Conservation (phyloP, 2,797 vertebrate species). For the Xenopus petersii region DNA sequence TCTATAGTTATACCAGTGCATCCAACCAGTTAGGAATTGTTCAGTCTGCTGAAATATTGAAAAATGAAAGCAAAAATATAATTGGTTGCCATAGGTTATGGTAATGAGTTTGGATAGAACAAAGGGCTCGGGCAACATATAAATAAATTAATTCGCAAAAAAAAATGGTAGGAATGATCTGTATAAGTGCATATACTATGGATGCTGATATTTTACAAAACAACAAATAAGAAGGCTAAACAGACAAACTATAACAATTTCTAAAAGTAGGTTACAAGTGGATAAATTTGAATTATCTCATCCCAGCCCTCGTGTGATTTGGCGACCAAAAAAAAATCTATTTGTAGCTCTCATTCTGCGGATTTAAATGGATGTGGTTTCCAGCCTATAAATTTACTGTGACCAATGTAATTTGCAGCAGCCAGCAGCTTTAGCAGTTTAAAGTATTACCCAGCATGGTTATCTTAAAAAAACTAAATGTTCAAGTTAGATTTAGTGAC, state of each 20-base stretch:
- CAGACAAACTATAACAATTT: neutral
- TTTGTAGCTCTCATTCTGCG: neutral
- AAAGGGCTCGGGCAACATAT: no score
- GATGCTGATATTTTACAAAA: neutral
- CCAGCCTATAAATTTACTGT: neutral
- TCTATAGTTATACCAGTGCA: no score
- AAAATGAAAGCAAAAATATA: no score
- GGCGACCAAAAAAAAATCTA: neutral
- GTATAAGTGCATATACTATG: no score
- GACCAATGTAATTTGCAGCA: neutral
- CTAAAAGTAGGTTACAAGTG: neutral
- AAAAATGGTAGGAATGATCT: no score
- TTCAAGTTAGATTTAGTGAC: neutral
- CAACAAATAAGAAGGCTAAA: neutral
- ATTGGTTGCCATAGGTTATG: no score
- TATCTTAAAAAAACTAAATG: neutral
- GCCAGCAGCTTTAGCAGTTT: slow-evolving; percentile 1
- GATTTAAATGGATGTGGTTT: slow-evolving; percentile 2
- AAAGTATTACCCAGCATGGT: neutral
- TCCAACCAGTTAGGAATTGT: no score
- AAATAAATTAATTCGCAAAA: no score
- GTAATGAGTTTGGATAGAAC: no score
- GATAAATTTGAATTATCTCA: neutral
- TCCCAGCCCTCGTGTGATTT: neutral
- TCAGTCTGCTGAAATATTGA: no score